A percentile compares a stretch with the other conserved stretches of the same genome.
Conservation (phyloP, 2,113 vertebrate species). For the Indicator maculatus region DNA sequence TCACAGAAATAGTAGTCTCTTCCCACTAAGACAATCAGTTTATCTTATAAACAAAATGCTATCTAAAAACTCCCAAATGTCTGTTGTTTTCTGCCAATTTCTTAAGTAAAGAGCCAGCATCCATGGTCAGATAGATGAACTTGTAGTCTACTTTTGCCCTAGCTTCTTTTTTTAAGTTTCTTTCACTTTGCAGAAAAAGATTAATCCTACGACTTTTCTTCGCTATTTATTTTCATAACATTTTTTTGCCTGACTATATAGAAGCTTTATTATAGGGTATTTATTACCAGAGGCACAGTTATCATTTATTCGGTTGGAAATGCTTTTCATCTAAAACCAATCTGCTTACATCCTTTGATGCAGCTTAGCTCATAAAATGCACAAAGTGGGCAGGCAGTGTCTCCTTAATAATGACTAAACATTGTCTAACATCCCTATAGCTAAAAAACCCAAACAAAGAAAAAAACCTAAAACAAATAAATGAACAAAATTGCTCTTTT, state of each 20-base stretch:
- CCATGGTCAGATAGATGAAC: not conserved
- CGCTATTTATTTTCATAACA: not conserved
- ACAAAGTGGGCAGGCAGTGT: not conserved
- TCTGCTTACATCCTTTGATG: not conserved
- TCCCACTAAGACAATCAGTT: not conserved
- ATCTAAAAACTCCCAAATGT: not conserved
- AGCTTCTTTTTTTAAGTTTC: not conserved
- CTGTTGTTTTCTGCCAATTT: not conserved
- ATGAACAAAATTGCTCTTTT: not conserved
- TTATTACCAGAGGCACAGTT: rapidly evolving
- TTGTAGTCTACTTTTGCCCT: not conserved
- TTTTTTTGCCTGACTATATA: not conserved
- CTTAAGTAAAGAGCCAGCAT: not conserved
- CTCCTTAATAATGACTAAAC: not conserved
- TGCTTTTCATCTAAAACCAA: not conserved
- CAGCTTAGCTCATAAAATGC: not conserved
- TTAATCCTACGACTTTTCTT: not conserved
- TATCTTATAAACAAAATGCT: not conserved
- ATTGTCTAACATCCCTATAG: not conserved
- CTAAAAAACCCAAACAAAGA: not conserved
- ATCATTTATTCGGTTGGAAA: not conserved
- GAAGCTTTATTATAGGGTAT: not conserved
- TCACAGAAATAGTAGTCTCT: not conserved
- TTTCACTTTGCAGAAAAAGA: not conserved
- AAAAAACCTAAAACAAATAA: not conserved